Evolutionary conservation across 2,797 vertebrate species (phyloP).

Genomic region (Sebastes steindachneri): DNA sequence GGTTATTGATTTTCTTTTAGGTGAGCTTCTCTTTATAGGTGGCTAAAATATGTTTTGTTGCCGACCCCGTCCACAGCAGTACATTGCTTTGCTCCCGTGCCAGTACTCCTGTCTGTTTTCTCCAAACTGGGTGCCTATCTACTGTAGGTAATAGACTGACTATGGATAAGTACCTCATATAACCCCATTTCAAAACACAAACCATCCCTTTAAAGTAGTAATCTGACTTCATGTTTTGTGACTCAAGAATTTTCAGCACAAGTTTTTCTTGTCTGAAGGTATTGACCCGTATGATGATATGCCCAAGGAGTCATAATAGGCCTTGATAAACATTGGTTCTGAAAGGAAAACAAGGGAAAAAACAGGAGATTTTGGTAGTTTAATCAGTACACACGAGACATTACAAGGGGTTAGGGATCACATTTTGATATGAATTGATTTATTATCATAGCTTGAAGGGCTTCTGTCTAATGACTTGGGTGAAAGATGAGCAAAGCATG

Average conservation of each 20-base stretch:
- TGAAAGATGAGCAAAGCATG: constrained; percentile 16
- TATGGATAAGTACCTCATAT: no score
- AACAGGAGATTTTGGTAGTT: not conserved
- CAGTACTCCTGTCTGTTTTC: no score
- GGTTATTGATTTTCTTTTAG: no score
- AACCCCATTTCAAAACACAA: no score
- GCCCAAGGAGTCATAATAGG: not conserved
- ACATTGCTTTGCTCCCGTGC: no score
- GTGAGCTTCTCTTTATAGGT: no score
- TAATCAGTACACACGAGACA: constrained; percentile 14
- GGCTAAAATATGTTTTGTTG: no score
- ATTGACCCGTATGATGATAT: not conserved
- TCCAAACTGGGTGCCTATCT: no score
- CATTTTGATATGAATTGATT: constrained; percentile 18
- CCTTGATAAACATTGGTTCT: constrained; percentile 6
- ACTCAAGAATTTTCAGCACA: not conserved
- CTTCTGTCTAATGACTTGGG: constrained; percentile 21
- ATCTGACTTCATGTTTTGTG: not conserved
- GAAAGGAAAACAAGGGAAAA: constrained; percentile 3
- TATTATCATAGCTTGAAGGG: constrained; percentile 19
- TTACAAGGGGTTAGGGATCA: not conserved
- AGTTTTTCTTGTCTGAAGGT: not conserved
- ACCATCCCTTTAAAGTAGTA: not conserved
- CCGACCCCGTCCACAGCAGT: no score
- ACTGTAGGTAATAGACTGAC: no score